A percentile compares a stretch with the other conserved stretches of the same genome.
Conservation (phyloP, 1,140 invertebrate species). For the Anoplolepis gracilipes region DNA sequence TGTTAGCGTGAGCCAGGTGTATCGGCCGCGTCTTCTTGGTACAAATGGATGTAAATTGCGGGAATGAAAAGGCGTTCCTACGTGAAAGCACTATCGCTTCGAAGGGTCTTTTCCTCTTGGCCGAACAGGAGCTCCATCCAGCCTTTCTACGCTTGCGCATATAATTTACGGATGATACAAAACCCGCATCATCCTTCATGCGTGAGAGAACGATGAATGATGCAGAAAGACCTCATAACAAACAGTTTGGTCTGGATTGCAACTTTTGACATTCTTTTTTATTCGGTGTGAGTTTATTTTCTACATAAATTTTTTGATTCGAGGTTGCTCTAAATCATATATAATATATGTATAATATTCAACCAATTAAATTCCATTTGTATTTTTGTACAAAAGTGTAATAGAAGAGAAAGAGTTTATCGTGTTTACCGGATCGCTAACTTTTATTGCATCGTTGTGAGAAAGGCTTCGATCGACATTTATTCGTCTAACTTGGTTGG, state of each 20-base stretch:
- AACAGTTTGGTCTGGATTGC: not conserved
- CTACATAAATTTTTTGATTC: not conserved
- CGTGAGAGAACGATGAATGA: not conserved
- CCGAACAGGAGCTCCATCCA: constrained; percentile 20
- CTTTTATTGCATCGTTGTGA: not conserved
- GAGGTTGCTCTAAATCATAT: too few relatives aligned
- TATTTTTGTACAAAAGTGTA: not conserved
- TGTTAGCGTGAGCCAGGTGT: constrained; percentile 67
- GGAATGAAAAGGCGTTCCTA: constrained; percentile 73
- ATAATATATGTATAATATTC: not conserved
- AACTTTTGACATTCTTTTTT: not conserved
- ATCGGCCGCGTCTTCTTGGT: constrained; percentile 62
- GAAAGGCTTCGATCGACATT: constrained; percentile 1
- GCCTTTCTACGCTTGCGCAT: constrained; percentile 19
- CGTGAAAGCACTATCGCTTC: constrained; percentile 65
- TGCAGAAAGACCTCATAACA: constrained; percentile 31
- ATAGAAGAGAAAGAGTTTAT: constrained; percentile 11
- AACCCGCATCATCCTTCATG: constrained; percentile 56
- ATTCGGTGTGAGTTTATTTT: not conserved
- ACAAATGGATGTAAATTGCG: constrained; percentile 76
- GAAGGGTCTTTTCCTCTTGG: constrained; percentile 47
- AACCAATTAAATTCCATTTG: not conserved
- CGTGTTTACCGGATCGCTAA: constrained; percentile 3
- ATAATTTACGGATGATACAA: constrained; percentile 51
- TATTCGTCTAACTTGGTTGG: constrained; percentile 25